Conservation (phyloP, 1,140 invertebrate species). For the Latrodectus geometricus region DNA sequence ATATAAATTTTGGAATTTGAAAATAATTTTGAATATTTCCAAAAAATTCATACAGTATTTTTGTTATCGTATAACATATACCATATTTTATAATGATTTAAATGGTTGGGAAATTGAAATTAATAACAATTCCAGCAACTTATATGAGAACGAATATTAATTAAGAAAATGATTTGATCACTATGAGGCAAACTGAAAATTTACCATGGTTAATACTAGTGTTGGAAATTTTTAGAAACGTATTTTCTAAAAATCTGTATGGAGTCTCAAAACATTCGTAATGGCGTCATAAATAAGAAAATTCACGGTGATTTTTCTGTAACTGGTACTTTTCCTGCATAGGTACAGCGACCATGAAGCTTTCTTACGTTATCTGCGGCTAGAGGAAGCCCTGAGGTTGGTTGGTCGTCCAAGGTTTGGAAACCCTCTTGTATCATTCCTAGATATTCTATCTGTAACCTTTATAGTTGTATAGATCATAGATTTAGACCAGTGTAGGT, state of each 20-base stretch:
- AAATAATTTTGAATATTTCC: no score
- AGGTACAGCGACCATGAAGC: conserved; percentile 59
- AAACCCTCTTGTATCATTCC: conserved; percentile 13
- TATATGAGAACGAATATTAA: no score
- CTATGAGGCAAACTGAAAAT: no score
- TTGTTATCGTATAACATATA: no score
- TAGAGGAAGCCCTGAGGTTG: conserved; percentile 47
- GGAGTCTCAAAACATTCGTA: background rate
- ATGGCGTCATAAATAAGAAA: background rate
- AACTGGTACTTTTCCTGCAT: conserved; percentile 32
- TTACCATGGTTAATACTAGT: no score
- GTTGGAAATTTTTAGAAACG: no score
- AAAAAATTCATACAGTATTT: no score
- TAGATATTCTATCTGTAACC: background rate
- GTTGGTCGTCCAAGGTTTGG: conserved; percentile 44
- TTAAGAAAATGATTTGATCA: no score
- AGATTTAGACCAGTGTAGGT: background rate
- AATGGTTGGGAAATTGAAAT: no score
- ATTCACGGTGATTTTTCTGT: conserved; percentile 8
- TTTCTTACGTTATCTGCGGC: conserved; percentile 45
- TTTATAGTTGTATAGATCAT: background rate
- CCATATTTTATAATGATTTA: no score
- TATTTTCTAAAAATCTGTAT: background rate
- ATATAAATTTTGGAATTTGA: no score
- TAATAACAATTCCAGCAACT: no score